These are phyloP conservation scores for Cetonia aurata DNA, from an alignment of 2,888 invertebrate species.

Conservation along the genomic window DNA sequence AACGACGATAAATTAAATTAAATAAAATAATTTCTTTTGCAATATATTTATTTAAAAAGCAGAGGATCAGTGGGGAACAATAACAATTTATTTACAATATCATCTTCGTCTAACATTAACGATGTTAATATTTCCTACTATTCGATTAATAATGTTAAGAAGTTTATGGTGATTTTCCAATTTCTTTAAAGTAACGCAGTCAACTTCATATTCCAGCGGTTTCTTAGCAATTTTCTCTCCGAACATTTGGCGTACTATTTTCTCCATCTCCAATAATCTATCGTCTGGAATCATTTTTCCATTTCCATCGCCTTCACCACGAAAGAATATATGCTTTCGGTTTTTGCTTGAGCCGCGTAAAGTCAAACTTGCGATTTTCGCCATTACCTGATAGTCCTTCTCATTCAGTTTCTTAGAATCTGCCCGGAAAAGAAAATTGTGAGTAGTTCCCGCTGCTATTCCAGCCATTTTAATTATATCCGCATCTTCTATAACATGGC, in stretches of 20 bases:
- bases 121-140: slow-evolving; percentile 37
- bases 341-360: background rate
- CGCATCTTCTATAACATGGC: slow-evolving; percentile 12
- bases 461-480: slow-evolving; percentile 18
- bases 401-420: background rate
- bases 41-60: too few relatives aligned
- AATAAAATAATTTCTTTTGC: too few relatives aligned
- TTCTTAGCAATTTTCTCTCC: background rate
- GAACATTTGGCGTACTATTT: slow-evolving; percentile 10
- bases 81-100: background rate
- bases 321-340: slow-evolving; percentile 10
- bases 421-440: slow-evolving; percentile 20
- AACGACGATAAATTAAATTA: too few relatives aligned
- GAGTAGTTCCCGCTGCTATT: slow-evolving; percentile 19
- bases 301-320: background rate
- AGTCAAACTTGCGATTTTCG: background rate
- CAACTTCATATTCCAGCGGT: background rate
- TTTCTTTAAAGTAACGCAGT: slow-evolving; percentile 6
- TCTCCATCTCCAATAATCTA: slow-evolving; percentile 35
- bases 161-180: slow-evolving; percentile 20
- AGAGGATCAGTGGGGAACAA: too few relatives aligned
- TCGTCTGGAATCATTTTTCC: slow-evolving; percentile 21
- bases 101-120: slow-evolving; percentile 6
- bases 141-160: slow-evolving; percentile 17
- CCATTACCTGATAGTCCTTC: slow-evolving; percentile 20